phyloP scores from a whole-genome alignment of 2,113 vertebrate genomes.

The Gymnarchus niloticus region DNA sequence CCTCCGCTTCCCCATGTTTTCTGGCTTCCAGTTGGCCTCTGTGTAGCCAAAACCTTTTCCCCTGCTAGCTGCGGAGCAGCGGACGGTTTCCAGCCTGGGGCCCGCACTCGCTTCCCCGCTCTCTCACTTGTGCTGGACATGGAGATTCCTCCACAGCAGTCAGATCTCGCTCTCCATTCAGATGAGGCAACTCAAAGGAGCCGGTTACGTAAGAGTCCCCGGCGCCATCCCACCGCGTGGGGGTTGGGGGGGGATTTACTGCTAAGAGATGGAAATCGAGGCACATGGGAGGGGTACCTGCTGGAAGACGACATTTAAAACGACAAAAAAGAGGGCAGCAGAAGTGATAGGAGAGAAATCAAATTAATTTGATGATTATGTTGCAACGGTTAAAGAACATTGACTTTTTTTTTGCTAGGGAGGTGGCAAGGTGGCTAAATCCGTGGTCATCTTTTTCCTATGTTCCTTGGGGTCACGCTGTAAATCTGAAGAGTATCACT shows the following conservation, averaged over 20 bases:
- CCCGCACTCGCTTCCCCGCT: not conserved
- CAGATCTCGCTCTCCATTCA: slow-evolving; percentile 43
- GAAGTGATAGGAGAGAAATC: slow-evolving; percentile 34
- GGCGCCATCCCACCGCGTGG: slow-evolving; percentile 36
- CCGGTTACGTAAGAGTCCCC: slow-evolving; percentile 46
- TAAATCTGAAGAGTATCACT: too few species aligned
- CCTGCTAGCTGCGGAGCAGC: not conserved
- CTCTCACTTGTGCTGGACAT: slow-evolving; percentile 44
- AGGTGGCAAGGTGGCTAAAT: not conserved
- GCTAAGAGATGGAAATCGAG: slow-evolving; percentile 27
- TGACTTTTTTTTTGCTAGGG: not conserved
- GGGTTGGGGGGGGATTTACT: slow-evolving; percentile 43
- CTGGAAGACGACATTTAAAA: slow-evolving; percentile 33
- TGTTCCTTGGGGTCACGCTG: too few species aligned
- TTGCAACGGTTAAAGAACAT: not conserved
- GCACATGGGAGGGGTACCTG: slow-evolving; percentile 23
- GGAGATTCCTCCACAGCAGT: slow-evolving; percentile 55
- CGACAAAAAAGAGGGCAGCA: slow-evolving; percentile 34
- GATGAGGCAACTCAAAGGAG: slow-evolving; percentile 30
- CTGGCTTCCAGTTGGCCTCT: not conserved
- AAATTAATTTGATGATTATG: slow-evolving; percentile 29
- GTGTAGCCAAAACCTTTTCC: not conserved
- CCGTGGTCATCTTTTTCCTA: too few species aligned
- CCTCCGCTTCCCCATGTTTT: not conserved
- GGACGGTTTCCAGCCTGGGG: not conserved